Percentiles rank a stretch among this genome's conserved stretches.
These are phyloP conservation scores for Vulpes vulpes DNA, from an alignment of 2,113 vertebrate species.

Conservation along the genomic window DNA sequence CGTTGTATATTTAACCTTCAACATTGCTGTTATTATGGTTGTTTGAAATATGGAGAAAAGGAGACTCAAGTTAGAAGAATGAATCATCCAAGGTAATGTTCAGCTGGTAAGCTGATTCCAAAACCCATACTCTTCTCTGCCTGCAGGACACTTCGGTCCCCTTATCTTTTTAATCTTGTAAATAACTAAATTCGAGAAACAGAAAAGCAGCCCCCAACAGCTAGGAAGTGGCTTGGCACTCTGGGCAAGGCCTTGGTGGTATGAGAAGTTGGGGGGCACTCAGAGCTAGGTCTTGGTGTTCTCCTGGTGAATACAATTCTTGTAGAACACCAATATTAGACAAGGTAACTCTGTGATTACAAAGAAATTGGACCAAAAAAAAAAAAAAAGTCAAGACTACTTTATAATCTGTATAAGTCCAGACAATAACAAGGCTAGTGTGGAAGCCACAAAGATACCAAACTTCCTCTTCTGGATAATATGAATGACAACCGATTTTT, in stretches of 20 bases:
- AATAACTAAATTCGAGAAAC: not conserved
- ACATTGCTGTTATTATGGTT: not conserved
- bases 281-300: not conserved
- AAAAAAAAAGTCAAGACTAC: not conserved
- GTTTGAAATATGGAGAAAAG: not conserved
- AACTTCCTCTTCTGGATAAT: not conserved
- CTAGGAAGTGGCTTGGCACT: not conserved
- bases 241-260: no score
- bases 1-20: not conserved
- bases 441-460: not conserved
- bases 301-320: accelerated
- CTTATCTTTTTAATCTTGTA: not conserved
- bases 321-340: not conserved
- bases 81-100: no score
- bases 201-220: not conserved
- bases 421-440: not conserved
- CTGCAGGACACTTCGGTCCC: not conserved
- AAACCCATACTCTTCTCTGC: not conserved
- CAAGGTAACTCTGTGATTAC: not conserved
- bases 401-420: not conserved
- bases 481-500: not conserved
- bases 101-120: not conserved
- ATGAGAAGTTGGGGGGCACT: accelerated
- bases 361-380: not conserved
- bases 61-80: not conserved